Evolutionary conservation across 1,140 invertebrate species (phyloP), one percentile per base, ranked within the genome.

Genomic region (Aphis gossypii): DNA sequence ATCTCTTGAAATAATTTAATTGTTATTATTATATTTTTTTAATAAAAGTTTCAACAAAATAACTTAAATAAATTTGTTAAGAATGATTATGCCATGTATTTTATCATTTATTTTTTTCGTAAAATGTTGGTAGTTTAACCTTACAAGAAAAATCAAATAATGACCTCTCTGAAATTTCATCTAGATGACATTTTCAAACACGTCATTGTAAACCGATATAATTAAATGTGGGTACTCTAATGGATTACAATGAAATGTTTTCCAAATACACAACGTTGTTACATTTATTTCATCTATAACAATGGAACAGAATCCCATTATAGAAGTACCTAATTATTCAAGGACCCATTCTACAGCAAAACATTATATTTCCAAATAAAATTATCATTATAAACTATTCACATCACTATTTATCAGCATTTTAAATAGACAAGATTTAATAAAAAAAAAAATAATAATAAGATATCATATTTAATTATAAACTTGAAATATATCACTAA

Each of bases 301-400:
- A 76, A 76, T 76, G 60, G 14, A 76, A 76, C 60, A 14, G 60
- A 76, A 76, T 76, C 60, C 60, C 30, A 76, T 76, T 76, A n/a
- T 76, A 76, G 60, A 76, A 76, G 11, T 76, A 76, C 60, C 60
- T 76, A 76, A 76, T n/a, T 76, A 76, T 76, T 76, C 60, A 76
- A 76, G 30, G n/a, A n/a, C 60, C 60, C 60, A 68, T 68, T 68
- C 60, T n/a, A 76, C 60, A 35, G n/a, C n/a, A 76, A 76, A 76
- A 76, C 60, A 76, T n/a, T 76, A 76, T n/a, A 76, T n/a, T 76
- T 76, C 30, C 60, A n/a, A 76, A 76, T 6, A 76, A 7, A 76
- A 76, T 76, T 76, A 76, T 76, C 60, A n/a, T n/a, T n/a, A 76
- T 68, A n/a, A 76, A n/a, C 60, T 76, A 76, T 76, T 76, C n/a